phyloP scores from a whole-genome alignment of 2,797 vertebrate species.

The Paramormyrops hopkinsi region DNA sequence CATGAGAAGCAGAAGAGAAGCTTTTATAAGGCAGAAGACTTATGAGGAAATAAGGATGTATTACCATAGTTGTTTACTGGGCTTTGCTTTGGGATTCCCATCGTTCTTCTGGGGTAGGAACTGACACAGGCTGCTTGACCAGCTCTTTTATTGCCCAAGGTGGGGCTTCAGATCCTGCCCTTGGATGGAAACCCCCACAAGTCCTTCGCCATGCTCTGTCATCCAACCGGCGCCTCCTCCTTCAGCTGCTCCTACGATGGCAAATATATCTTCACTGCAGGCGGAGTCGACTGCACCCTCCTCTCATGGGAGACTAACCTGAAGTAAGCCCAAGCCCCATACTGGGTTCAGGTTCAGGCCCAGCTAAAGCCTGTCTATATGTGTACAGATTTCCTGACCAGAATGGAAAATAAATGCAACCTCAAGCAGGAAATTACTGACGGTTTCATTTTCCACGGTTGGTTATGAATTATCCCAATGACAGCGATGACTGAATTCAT shows the following conservation, averaged over 20 bases:
- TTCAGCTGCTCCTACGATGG: conserved; percentile 72
- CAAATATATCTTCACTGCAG: conserved; percentile 72
- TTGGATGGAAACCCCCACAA: conserved; percentile 87
- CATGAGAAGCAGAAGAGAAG: neutral
- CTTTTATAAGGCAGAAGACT: neutral
- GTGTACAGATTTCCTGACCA: neutral
- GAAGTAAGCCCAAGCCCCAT: conserved; percentile 53
- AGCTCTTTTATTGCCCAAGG: conserved; percentile 49
- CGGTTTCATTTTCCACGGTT: neutral
- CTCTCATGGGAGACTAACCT: conserved; percentile 77
- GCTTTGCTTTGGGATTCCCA: neutral
- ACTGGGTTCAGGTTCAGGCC: neutral
- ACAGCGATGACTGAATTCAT: neutral
- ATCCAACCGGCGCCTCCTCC: conserved; percentile 63
- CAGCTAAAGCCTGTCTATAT: neutral
- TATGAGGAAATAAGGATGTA: neutral
- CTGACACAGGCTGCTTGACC: neutral
- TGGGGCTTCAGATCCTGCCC: conserved; percentile 88
- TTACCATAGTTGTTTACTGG: neutral
- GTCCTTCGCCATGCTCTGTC: conserved; percentile 74
- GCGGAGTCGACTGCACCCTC: conserved; percentile 65
- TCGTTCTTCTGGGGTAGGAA: neutral
- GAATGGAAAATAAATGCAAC: neutral
- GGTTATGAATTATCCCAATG: neutral
- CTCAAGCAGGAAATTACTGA: neutral